A percentile compares a stretch with the other conserved stretches of the same genome.
Evolutionary conservation across 2,797 vertebrate genomes (phyloP).

Genomic region (Chromobotia macracanthus): DNA sequence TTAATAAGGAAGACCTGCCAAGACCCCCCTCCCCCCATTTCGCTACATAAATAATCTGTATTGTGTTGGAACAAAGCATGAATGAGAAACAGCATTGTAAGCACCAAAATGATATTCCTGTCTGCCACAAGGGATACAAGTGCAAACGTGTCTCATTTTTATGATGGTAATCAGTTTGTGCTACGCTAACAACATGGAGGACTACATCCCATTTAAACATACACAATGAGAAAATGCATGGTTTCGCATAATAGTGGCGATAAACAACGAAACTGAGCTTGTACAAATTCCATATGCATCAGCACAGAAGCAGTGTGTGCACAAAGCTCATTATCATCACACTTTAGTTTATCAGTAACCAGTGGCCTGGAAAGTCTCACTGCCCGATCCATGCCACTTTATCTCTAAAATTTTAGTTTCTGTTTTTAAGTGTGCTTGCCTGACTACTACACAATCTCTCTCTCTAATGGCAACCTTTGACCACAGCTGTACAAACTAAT

Average conservation of each 20-base stretch:
- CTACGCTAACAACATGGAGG: slow-evolving; percentile 1
- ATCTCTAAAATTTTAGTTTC: slow-evolving; percentile 46
- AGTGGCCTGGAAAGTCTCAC: slow-evolving; percentile 62
- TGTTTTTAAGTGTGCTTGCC: slow-evolving; percentile 46
- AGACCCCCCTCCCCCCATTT: neutral
- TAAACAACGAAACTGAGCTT: neutral
- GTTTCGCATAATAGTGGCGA: slow-evolving; percentile 56
- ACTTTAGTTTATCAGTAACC: slow-evolving; percentile 60
- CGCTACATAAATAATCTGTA: neutral
- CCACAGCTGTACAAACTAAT: slow-evolving; percentile 21
- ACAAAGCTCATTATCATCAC: slow-evolving; percentile 63
- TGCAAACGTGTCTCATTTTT: slow-evolving; percentile 2
- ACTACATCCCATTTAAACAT: neutral
- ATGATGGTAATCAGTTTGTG: slow-evolving; percentile 19
- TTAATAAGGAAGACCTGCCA: no score
- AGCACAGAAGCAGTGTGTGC: slow-evolving; percentile 51
- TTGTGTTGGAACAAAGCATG: slow-evolving; percentile 1
- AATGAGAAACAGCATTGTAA: neutral
- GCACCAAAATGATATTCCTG: neutral
- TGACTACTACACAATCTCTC: neutral
- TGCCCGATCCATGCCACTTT: slow-evolving; percentile 22
- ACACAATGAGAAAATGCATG: neutral
- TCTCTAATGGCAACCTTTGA: slow-evolving; percentile 19
- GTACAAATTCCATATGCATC: slow-evolving; percentile 46
- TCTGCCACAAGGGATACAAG: neutral